A percentile compares a stretch with the other conserved stretches of the same genome.
Evolutionary conservation across 2,113 vertebrate genomes (phyloP).

Genomic region (Rhipidura dahli): DNA sequence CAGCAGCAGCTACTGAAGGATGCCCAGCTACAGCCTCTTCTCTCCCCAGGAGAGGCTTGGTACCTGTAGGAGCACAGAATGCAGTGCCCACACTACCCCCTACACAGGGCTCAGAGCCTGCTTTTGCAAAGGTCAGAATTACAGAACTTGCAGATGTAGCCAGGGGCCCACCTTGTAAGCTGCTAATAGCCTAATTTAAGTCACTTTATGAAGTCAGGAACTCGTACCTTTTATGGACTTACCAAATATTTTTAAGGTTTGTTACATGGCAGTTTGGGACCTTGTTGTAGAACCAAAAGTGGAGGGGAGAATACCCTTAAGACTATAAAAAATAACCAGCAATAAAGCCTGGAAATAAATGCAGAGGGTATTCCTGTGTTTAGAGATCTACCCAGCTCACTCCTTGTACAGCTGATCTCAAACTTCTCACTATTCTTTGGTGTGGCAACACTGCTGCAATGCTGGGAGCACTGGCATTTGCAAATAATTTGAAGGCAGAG

Average conservation of each 20-base stretch:
- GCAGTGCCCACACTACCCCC: rapidly evolving
- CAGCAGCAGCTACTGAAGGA: background rate
- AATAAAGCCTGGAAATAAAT: background rate
- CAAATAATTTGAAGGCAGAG: background rate
- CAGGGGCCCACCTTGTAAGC: background rate
- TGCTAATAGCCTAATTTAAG: background rate
- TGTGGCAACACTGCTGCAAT: background rate
- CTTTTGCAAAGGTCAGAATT: background rate
- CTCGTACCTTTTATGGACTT: background rate
- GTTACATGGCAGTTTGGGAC: background rate
- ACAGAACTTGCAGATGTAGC: background rate
- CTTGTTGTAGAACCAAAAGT: background rate
- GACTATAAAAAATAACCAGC: background rate
- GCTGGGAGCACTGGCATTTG: background rate
- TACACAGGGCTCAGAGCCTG: background rate
- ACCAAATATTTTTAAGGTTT: background rate
- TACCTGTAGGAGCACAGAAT: background rate
- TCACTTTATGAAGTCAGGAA: background rate
- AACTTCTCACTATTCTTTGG: background rate
- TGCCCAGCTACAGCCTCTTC: background rate
- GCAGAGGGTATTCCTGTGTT: background rate
- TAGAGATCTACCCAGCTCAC: background rate
- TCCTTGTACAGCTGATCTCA: background rate
- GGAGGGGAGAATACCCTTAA: background rate
- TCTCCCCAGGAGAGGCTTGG: background rate